Conservation (phyloP, 1,140 invertebrate species). For the Pogonomyrmex barbatus region DNA sequence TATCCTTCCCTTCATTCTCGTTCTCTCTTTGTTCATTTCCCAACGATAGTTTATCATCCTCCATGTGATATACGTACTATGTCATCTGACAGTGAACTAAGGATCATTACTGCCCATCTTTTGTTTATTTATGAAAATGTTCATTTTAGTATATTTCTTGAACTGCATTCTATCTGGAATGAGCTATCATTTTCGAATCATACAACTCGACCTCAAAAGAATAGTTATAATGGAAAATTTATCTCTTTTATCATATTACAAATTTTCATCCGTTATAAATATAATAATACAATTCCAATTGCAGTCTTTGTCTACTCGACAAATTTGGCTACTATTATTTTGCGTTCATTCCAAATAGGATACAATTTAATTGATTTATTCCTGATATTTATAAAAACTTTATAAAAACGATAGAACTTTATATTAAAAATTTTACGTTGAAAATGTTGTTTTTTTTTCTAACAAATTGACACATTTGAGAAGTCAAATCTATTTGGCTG, state of each 20-base stretch:
- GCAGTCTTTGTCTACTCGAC: too few relatives aligned
- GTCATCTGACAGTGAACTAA: not conserved
- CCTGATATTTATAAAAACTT: not conserved
- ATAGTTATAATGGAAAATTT: too few relatives aligned
- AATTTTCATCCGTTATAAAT: too few relatives aligned
- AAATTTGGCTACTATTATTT: too few relatives aligned
- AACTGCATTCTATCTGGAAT: too few relatives aligned
- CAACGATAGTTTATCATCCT: conserved; percentile 13
- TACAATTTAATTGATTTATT: not conserved
- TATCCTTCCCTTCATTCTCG: conserved; percentile 24
- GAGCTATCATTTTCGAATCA: too few relatives aligned
- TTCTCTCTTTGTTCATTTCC: conserved; percentile 7
- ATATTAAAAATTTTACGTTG: not conserved
- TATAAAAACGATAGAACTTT: too few relatives aligned
- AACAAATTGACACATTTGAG: not conserved
- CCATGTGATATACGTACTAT: not conserved
- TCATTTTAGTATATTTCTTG: too few relatives aligned
- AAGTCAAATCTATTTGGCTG: not conserved
- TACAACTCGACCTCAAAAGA: too few relatives aligned
- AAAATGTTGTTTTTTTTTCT: not conserved
- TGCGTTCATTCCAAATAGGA: too few relatives aligned
- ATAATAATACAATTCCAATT: too few relatives aligned
- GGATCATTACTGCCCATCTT: conserved; percentile 10
- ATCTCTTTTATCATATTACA: too few relatives aligned
- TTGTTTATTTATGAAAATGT: not conserved